phyloP scores from a whole-genome alignment of 2,797 vertebrate genomes.

The Lerista edwardsae region DNA sequence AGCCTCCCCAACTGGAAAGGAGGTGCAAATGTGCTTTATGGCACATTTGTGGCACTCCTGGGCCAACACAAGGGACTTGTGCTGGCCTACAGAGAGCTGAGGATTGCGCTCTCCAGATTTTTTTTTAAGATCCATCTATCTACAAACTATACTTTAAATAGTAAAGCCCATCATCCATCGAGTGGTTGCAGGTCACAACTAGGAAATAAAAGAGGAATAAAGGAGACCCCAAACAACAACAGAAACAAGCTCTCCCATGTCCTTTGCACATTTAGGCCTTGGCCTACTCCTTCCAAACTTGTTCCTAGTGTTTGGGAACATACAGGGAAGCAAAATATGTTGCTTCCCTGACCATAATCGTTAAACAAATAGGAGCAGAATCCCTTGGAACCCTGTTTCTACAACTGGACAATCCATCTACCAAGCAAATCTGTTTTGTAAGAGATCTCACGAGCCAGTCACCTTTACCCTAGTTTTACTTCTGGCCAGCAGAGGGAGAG shows the following conservation, averaged over 20 bases:
- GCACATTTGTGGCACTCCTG: no score
- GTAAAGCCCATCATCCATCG: no score
- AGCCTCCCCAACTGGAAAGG: no score
- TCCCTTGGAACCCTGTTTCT: background rate
- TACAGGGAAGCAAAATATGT: background rate
- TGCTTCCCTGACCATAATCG: background rate
- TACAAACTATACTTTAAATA: no score
- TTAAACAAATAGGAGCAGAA: background rate
- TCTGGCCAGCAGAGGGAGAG: conserved; percentile 15
- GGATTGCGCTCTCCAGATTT: no score
- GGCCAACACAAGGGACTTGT: no score
- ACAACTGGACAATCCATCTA: background rate
- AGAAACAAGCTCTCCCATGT: background rate
- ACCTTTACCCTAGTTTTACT: conserved; percentile 34
- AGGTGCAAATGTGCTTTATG: no score
- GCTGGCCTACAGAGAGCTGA: no score
- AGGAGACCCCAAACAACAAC: background rate
- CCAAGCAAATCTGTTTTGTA: conserved; percentile 23
- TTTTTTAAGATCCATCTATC: no score
- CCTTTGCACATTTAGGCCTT: background rate
- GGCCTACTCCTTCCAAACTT: background rate
- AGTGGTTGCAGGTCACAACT: no score
- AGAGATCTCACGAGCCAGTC: background rate
- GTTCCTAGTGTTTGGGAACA: background rate
- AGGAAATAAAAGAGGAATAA: background rate